These are phyloP conservation scores for Rhegmatorhina hoffmannsi DNA, from an alignment of 2,113 vertebrate genomes.

Conservation along the genomic window DNA sequence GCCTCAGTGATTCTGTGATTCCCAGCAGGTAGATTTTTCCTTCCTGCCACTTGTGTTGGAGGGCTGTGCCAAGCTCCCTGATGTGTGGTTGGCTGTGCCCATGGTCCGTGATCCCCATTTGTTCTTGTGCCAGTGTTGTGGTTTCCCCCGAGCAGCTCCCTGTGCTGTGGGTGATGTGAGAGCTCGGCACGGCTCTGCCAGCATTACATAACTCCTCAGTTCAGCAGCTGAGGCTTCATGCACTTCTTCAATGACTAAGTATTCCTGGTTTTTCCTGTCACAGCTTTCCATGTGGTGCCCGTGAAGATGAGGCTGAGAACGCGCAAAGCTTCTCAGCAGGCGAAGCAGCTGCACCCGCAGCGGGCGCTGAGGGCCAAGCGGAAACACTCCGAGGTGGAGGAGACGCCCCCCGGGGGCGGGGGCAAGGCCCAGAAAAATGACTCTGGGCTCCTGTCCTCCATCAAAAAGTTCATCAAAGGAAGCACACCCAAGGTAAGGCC, in stretches of 20 bases:
- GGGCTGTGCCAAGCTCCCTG: not conserved
- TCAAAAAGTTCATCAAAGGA: conserved; percentile 85
- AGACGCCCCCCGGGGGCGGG: conserved; percentile 70
- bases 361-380: conserved; percentile 86
- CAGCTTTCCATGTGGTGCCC: conserved; percentile 89
- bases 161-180: not conserved
- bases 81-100: not conserved
- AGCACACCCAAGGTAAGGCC: conserved; percentile 80
- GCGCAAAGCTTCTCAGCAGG: conserved; percentile 94
- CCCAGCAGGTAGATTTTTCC: not conserved
- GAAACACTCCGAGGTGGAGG: conserved; percentile 85
- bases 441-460: conserved; percentile 79
- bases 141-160: not conserved
- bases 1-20: accelerated
- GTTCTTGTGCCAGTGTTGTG: not conserved
- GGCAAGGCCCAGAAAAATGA: conserved; percentile 81
- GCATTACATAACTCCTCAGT: accelerated
- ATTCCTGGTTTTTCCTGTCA: not conserved
- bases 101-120: not conserved
- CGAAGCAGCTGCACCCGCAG: conserved; percentile 79
- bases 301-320: conserved; percentile 98
- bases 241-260: not conserved
- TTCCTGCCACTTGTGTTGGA: accelerated
- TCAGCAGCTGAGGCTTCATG: not conserved
- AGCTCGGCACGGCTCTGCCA: not conserved